These are phyloP conservation scores for Aratinga solstitialis DNA, from an alignment of 2,797 vertebrate genomes.

Conservation along the genomic window DNA sequence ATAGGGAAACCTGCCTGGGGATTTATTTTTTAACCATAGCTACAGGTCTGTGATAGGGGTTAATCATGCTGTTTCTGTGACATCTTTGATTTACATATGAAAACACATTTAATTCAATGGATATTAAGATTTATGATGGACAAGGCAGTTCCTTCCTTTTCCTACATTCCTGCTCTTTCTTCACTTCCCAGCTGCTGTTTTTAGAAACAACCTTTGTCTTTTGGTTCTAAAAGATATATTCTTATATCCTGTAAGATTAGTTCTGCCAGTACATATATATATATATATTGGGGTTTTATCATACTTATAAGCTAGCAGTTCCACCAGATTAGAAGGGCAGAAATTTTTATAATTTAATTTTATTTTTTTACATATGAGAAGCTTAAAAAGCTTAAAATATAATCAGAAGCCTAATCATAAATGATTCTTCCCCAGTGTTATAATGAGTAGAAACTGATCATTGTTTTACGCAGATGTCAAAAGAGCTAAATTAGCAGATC, in stretches of 20 bases:
- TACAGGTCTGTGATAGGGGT: background rate
- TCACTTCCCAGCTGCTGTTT: background rate
- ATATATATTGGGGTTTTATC: background rate
- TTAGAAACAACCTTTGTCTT: background rate
- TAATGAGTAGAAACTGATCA: constrained; percentile 23
- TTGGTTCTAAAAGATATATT: background rate
- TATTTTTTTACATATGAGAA: background rate
- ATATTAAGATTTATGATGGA: background rate
- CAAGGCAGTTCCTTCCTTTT: background rate
- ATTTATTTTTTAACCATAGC: background rate
- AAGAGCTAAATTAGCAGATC: constrained; percentile 55
- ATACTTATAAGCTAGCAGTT: rapidly evolving
- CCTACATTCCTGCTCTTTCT: background rate
- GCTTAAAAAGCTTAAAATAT: background rate
- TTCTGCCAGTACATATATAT: background rate
- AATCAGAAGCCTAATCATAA: background rate
- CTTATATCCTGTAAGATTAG: background rate
- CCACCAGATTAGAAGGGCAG: background rate
- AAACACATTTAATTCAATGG: background rate
- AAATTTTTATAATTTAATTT: background rate
- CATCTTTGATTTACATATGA: background rate
- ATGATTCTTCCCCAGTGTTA: background rate
- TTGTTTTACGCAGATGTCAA: constrained; percentile 45
- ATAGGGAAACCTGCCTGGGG: background rate
- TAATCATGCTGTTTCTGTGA: background rate